phyloP scores from a whole-genome alignment of 2,797 vertebrate genomes.

The Myioborus miniatus region DNA sequence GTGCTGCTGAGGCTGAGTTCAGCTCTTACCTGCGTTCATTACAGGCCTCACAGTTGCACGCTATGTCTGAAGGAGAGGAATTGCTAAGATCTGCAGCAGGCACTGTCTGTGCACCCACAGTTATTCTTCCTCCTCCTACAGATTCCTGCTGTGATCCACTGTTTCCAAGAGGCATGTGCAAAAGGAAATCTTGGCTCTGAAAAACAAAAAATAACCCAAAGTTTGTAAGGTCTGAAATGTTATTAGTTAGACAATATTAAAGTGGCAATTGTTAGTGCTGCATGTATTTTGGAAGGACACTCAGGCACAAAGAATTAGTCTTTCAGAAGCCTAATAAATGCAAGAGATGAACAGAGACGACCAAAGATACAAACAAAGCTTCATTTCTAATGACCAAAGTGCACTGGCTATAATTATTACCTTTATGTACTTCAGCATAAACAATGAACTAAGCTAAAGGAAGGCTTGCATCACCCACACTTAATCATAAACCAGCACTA shows the following conservation, averaged over 20 bases:
- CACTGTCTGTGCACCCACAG: slow-evolving; percentile 83
- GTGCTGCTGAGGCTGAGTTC: neutral
- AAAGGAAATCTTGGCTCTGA: slow-evolving; percentile 93
- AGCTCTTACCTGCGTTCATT: slow-evolving; percentile 88
- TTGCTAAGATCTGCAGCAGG: slow-evolving; percentile 83
- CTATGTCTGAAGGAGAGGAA: slow-evolving; percentile 81
- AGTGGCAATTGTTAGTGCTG: neutral
- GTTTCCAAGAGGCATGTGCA: slow-evolving; percentile 90
- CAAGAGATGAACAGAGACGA: neutral
- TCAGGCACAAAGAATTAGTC: neutral
- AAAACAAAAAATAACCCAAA: neutral
- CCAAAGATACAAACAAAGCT: neutral
- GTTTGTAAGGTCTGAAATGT: neutral
- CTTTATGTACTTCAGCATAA: neutral
- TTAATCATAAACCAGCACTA: neutral
- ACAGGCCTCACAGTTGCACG: slow-evolving; percentile 94
- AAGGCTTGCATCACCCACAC: neutral
- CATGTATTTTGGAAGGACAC: neutral
- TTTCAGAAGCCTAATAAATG: neutral
- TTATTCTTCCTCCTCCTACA: slow-evolving; percentile 81
- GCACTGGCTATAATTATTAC: neutral
- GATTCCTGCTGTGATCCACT: slow-evolving; percentile 85
- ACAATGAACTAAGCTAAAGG: slow-evolving; percentile 10
- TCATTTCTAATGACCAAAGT: neutral
- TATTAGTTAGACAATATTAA: neutral